These are phyloP conservation scores for Origma solitaria DNA, from an alignment of 2,113 vertebrate species.

Conservation along the genomic window DNA sequence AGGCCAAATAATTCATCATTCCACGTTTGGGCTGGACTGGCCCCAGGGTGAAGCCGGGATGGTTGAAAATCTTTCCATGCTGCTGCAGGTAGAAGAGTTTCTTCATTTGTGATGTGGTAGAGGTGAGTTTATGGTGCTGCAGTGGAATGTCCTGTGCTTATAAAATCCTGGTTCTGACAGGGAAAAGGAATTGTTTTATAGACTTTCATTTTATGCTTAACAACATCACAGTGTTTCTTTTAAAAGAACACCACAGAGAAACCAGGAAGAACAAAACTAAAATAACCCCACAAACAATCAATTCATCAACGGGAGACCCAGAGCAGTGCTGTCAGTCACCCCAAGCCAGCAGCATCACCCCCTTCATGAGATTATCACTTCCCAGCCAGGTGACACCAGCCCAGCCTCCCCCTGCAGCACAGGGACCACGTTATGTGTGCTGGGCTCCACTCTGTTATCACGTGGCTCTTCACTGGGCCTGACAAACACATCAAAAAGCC, in stretches of 20 bases:
- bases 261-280: background rate
- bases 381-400: background rate
- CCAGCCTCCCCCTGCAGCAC: background rate
- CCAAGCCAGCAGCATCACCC: background rate
- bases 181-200: background rate
- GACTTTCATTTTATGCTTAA: background rate
- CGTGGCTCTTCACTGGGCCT: background rate
- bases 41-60: background rate
- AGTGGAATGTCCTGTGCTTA: background rate
- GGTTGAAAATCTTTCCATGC: background rate
- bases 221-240: background rate
- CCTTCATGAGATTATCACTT: background rate
- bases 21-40: background rate
- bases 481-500: background rate
- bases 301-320: background rate
- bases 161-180: background rate
- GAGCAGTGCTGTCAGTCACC: background rate
- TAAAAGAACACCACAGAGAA: background rate
- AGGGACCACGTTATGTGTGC: background rate
- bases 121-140: background rate
- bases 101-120: background rate
- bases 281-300: background rate
- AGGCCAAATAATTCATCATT: conserved; percentile 10
- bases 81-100: background rate
- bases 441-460: background rate